Evolutionary conservation across 2,888 invertebrate genomes (phyloP).

Genomic region (Scotopteryx bipunctaria): DNA sequence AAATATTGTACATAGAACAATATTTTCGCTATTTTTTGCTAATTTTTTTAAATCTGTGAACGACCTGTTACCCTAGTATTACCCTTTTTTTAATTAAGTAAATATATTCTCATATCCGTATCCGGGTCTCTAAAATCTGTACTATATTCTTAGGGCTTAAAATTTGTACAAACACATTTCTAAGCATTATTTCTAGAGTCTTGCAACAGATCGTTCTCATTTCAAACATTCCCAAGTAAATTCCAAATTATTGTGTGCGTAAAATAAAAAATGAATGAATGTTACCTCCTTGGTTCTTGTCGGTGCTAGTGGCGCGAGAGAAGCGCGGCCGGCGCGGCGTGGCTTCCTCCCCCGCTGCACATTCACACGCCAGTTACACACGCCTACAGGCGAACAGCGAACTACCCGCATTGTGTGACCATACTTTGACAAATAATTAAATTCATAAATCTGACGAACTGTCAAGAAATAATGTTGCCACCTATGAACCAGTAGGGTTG

Average conservation of each 20-base stretch:
- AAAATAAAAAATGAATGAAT: constrained; percentile 12
- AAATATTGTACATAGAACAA: not conserved
- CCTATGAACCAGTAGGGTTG: no score
- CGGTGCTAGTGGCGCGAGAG: constrained; percentile 79
- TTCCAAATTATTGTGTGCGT: not conserved
- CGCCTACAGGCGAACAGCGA: not conserved
- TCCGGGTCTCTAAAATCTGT: no score
- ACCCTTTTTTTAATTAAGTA: not conserved
- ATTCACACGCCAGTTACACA: constrained; percentile 35
- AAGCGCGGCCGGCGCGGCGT: constrained; percentile 78
- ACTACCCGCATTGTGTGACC: not conserved
- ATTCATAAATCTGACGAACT: no score
- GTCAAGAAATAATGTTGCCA: no score
- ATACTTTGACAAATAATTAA: no score
- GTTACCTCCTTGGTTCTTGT: constrained; percentile 75
- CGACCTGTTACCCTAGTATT: no score
- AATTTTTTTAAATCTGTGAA: no score
- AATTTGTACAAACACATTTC: no score
- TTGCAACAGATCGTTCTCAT: not conserved
- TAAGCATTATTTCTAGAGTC: no score
- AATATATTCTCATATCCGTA: no score
- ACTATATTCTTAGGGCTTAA: no score
- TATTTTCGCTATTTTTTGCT: no score
- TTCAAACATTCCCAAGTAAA: not conserved
- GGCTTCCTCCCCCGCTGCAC: constrained; percentile 57